Percentiles rank a stretch among this genome's conserved stretches.
Evolutionary conservation across 2,113 vertebrate species (phyloP).

Genomic region (Motacilla tschutschensis): DNA sequence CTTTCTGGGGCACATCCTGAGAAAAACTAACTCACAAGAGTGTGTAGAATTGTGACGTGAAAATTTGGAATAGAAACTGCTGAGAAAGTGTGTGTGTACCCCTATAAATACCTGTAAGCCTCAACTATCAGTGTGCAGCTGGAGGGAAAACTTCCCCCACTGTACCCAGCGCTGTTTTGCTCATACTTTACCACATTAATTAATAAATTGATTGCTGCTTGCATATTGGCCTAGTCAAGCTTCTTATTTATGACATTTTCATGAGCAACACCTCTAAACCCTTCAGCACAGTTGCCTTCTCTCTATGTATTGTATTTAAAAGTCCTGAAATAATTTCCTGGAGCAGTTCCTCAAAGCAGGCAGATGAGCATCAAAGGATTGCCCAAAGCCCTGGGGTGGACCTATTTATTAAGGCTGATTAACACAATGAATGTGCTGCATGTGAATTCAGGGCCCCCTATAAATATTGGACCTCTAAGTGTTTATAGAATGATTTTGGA

Average conservation of each 20-base stretch:
- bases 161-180: too few relatives aligned
- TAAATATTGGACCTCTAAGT: background rate
- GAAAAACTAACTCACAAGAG: too few relatives aligned
- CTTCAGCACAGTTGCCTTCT: constrained; percentile 4
- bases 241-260: background rate
- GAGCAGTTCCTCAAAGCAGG: constrained; percentile 5
- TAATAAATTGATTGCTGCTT: too few relatives aligned
- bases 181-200: too few relatives aligned
- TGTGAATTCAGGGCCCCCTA: constrained; percentile 16
- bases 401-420: constrained; percentile 50
- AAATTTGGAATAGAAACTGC: too few relatives aligned
- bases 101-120: too few relatives aligned
- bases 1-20: too few relatives aligned
- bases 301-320: constrained; percentile 21
- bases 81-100: too few relatives aligned
- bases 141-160: too few relatives aligned
- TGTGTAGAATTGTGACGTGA: too few relatives aligned
- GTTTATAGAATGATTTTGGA: background rate
- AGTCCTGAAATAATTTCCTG: constrained; percentile 22
- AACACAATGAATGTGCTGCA: background rate
- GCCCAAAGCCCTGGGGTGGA: constrained; percentile 11
- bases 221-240: too few relatives aligned
- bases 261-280: background rate
- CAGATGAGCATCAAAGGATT: constrained; percentile 44
- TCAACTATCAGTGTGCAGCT: too few relatives aligned